phyloP scores from a whole-genome alignment of 2,113 vertebrate species.

The Nerophis lumbriciformis region DNA sequence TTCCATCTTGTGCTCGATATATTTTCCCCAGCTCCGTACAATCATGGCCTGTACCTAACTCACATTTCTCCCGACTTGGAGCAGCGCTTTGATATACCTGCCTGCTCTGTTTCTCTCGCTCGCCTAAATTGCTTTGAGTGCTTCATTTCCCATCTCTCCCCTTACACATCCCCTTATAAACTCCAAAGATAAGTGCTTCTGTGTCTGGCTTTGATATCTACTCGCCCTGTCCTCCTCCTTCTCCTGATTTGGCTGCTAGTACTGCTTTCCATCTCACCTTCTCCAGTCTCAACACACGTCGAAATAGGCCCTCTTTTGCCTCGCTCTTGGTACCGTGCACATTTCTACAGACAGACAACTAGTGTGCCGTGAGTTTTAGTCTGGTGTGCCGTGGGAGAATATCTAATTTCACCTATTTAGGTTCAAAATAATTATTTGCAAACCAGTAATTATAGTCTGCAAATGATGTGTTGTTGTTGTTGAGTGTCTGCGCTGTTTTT shows the following conservation, averaged over 20 bases:
- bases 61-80: conserved; percentile 20
- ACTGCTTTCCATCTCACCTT: background rate
- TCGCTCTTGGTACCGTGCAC: conserved; percentile 17
- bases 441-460: no score
- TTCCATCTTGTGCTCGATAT: conserved; percentile 12
- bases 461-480: no score
- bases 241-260: conserved; percentile 9
- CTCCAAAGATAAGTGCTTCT: conserved; percentile 22
- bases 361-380: background rate
- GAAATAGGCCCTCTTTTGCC: conserved; percentile 26
- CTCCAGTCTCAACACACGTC: conserved; percentile 17
- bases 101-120: conserved; percentile 21
- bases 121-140: conserved; percentile 44
- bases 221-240: conserved; percentile 4
- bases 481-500: no score
- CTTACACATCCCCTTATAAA: conserved; percentile 11
- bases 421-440: no score
- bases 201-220: conserved; percentile 27
- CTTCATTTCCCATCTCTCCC: conserved; percentile 32
- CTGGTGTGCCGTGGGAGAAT: no score
- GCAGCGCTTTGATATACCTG: conserved; percentile 30
- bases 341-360: conserved; percentile 26
- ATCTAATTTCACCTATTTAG: no score
- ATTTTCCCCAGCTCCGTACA: background rate
- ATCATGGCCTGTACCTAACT: conserved; percentile 31